Evolutionary conservation across 2,797 vertebrate species (phyloP).

Genomic region (Thaleichthys pacificus): DNA sequence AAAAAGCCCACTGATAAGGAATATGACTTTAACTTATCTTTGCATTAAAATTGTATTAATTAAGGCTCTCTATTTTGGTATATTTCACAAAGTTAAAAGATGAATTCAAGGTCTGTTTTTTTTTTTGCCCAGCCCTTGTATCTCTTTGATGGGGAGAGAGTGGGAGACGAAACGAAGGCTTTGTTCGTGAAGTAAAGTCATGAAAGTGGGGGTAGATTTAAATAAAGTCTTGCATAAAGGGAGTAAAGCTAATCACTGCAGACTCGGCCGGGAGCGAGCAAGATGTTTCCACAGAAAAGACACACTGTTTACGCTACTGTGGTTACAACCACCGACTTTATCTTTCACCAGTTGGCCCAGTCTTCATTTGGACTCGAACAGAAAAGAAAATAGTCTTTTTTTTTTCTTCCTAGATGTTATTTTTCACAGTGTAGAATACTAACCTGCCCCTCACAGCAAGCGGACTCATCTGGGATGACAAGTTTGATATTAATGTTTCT

Average conservation of each 20-base stretch:
- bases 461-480: no score
- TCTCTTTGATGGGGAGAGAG: constrained; percentile 32
- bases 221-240: constrained; percentile 10
- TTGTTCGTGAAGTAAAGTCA: constrained; percentile 15
- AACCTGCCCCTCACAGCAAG: no score
- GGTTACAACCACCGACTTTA: no score
- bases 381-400: no score
- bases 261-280: no score
- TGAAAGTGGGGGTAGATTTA: constrained; percentile 14
- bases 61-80: constrained; percentile 57
- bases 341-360: no score
- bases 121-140: constrained; percentile 20
- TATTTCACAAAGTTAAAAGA: constrained; percentile 43
- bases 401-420: no score
- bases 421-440: no score
- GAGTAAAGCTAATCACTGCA: background rate
- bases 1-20: constrained; percentile 57
- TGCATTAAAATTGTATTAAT: constrained; percentile 55
- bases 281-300: no score
- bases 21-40: constrained; percentile 57
- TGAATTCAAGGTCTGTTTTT: constrained; percentile 33
- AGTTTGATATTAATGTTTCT: no score
- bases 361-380: no score
- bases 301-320: no score
- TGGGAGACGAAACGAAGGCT: constrained; percentile 3